A percentile compares a stretch with the other conserved stretches of the same genome.
Conservation (phyloP, 2,113 vertebrate species). For the Chloropsis cyanopogon region DNA sequence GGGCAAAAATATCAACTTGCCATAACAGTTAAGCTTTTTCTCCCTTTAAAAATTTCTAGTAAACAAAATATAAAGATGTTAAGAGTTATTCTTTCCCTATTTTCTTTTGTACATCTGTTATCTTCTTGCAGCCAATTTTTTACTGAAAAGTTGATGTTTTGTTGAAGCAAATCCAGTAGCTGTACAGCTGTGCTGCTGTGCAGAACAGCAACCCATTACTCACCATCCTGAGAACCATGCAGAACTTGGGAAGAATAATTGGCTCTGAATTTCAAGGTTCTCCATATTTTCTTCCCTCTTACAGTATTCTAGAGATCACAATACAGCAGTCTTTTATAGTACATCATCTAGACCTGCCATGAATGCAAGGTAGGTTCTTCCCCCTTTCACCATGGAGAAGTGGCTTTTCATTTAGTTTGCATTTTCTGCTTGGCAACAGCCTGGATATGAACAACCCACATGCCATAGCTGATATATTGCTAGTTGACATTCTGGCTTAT, state of each 20-base stretch:
- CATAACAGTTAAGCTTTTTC: background rate
- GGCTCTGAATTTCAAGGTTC: conserved; percentile 7
- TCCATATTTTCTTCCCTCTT: background rate
- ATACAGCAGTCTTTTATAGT: background rate
- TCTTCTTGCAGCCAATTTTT: conserved; percentile 31
- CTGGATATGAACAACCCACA: background rate
- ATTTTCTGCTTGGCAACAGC: background rate
- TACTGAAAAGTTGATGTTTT: conserved; percentile 28
- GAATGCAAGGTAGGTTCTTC: background rate
- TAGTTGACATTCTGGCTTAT: background rate
- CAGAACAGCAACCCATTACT: conserved; percentile 40
- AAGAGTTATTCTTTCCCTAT: conserved; percentile 8
- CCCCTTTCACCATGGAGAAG: background rate
- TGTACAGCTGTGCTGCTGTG: conserved; percentile 35
- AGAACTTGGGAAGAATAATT: conserved; percentile 9
- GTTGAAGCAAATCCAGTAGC: conserved; percentile 49
- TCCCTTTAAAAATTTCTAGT: background rate
- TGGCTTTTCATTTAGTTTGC: background rate
- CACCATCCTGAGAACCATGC: conserved; percentile 13
- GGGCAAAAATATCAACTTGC: background rate
- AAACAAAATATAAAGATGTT: conserved; percentile 41
- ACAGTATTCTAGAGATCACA: background rate
- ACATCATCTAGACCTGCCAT: background rate
- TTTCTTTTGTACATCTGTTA: conserved; percentile 36
- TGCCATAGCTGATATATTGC: background rate